phyloP scores from a whole-genome alignment of 2,888 invertebrate genomes.

The Rapana venosa region DNA sequence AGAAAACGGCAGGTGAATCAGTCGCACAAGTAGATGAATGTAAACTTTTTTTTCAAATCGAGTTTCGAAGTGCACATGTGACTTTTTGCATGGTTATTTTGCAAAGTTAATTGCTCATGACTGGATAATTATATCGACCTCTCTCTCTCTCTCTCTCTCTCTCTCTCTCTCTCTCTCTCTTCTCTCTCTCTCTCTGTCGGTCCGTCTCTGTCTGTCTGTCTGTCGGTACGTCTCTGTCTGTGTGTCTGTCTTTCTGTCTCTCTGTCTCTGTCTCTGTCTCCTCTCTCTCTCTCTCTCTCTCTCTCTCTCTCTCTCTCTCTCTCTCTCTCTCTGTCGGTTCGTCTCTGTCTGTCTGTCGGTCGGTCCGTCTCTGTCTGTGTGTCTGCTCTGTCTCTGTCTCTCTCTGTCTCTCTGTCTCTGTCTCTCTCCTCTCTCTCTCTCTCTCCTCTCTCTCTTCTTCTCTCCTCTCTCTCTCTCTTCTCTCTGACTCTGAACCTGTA shows the following conservation, averaged over 20 bases:
- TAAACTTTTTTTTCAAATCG: too few relatives aligned
- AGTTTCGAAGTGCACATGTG: too few relatives aligned
- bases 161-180: neutral
- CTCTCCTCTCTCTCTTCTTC: neutral
- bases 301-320: neutral
- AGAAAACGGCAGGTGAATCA: too few relatives aligned
- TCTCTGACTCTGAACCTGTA: too few relatives aligned
- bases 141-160: neutral
- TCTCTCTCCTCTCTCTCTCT: neutral
- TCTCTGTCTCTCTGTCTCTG: too few relatives aligned
- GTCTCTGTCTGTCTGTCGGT: neutral
- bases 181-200: too few relatives aligned
- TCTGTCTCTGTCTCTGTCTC: too few relatives aligned
- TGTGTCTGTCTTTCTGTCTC: neutral
- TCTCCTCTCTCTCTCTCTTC: too few relatives aligned
- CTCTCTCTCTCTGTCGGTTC: too few relatives aligned
- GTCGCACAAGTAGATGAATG: too few relatives aligned
- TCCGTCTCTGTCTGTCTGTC: neutral
- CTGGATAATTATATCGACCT: neutral
- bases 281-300: neutral
- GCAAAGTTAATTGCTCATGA: too few relatives aligned
- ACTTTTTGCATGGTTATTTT: too few relatives aligned
- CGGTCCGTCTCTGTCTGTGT: neutral
- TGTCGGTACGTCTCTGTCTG: neutral
- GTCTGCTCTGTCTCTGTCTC: neutral